Percentiles rank a stretch among this genome's conserved stretches.
phyloP scores from a whole-genome alignment of 2,797 vertebrate species.

The Cephalopachus bancanus region DNA sequence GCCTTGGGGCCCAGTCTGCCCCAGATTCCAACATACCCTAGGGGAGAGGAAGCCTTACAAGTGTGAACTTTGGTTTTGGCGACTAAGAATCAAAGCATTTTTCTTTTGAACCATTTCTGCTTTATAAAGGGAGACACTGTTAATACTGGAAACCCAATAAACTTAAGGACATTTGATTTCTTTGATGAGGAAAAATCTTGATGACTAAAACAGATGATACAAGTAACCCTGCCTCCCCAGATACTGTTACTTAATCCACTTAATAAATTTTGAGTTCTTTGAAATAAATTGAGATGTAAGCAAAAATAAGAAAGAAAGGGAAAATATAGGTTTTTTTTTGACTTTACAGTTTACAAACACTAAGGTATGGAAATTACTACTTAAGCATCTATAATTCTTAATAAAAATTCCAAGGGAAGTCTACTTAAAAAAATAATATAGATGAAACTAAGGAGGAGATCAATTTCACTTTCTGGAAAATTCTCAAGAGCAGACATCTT shows the following conservation, averaged over 20 bases:
- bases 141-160: slow-evolving; percentile 11
- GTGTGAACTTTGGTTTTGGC: slow-evolving; percentile 41
- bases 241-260: slow-evolving; percentile 45
- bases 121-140: slow-evolving; percentile 37
- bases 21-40: slow-evolving; percentile 16
- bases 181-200: slow-evolving; percentile 58
- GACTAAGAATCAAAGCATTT: slow-evolving; percentile 49
- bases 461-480: background rate
- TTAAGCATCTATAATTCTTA: background rate
- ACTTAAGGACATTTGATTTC: slow-evolving; percentile 56
- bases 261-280: slow-evolving; percentile 33
- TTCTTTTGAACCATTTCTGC: slow-evolving; percentile 63
- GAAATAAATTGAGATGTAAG: slow-evolving; percentile 50
- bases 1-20: background rate
- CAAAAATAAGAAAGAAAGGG: slow-evolving; percentile 36
- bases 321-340: background rate
- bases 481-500: slow-evolving; percentile 12
- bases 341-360: background rate
- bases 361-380: slow-evolving; percentile 31
- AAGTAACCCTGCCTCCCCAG: background rate
- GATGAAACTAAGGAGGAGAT: slow-evolving; percentile 16
- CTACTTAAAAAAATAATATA: background rate
- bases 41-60: background rate
- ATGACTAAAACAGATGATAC: slow-evolving; percentile 47
- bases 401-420: slow-evolving; percentile 61